These are phyloP conservation scores for Orycteropus afer DNA, from an alignment of 2,113 vertebrate genomes.

Conservation along the genomic window DNA sequence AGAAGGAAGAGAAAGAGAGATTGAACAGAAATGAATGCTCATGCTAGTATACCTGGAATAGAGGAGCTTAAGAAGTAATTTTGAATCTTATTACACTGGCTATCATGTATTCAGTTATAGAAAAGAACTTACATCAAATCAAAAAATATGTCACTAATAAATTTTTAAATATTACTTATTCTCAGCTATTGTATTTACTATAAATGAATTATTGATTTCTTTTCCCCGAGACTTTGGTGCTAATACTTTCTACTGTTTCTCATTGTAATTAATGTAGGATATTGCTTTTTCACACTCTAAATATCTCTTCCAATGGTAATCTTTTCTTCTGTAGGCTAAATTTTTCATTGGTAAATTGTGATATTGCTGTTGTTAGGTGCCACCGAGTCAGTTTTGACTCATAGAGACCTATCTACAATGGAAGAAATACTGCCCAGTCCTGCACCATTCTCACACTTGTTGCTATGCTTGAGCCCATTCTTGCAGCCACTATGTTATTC, in stretches of 20 bases:
- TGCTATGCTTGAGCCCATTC: too few species aligned
- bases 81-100: not conserved
- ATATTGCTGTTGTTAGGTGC: too few species aligned
- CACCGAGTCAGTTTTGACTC: too few species aligned
- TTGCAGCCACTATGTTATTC: too few species aligned
- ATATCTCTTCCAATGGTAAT: not conserved
- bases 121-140: not conserved
- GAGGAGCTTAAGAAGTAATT: not conserved
- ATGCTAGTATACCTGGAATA: not conserved
- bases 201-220: not conserved
- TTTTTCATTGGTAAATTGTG: not conserved
- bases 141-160: not conserved
- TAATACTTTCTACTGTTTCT: not conserved
- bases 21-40: not conserved
- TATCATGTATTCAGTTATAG: not conserved
- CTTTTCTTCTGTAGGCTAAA: not conserved
- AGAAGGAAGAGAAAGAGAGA: not conserved
- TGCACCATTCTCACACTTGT: too few species aligned
- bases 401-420: too few species aligned
- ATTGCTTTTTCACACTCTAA: not conserved
- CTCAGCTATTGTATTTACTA: not conserved
- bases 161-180: constrained; percentile 16
- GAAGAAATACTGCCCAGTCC: too few species aligned
- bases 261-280: not conserved
- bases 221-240: not conserved